These are phyloP conservation scores for Balearica regulorum DNA, from an alignment of 2,797 vertebrate species.

Conservation along the genomic window DNA sequence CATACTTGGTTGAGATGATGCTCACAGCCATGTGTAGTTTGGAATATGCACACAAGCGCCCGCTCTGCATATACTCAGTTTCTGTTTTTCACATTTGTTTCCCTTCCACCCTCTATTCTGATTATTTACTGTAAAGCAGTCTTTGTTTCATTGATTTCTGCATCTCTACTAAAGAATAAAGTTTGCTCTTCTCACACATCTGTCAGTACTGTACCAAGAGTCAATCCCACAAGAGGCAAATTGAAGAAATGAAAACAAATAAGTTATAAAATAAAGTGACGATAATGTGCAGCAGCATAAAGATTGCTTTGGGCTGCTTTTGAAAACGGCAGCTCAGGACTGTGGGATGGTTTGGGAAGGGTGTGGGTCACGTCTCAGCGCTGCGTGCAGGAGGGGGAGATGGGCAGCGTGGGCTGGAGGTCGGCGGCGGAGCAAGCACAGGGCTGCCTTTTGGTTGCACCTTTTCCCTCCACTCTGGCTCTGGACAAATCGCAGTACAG, in stretches of 20 bases:
- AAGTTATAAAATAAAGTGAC: constrained; percentile 65
- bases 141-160: constrained; percentile 42
- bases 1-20: background rate
- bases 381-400: background rate
- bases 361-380: background rate
- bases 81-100: constrained; percentile 4
- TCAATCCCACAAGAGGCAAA: constrained; percentile 51
- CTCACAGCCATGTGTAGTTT: background rate
- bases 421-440: background rate
- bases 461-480: background rate
- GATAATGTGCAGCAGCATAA: constrained; percentile 52
- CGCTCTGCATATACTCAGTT: background rate
- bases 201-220: constrained; percentile 37
- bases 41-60: background rate
- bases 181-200: constrained; percentile 26
- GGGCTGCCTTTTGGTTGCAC: background rate
- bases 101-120: background rate
- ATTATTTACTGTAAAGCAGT: constrained; percentile 32
- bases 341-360: background rate
- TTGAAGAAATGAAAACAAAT: constrained; percentile 66
- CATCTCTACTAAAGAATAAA: background rate
- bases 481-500: background rate
- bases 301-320: constrained; percentile 55
- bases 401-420: background rate
- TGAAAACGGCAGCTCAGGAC: constrained; percentile 24